Conservation (phyloP, 2,888 invertebrate species). For the Cataglyphis livida region DNA sequence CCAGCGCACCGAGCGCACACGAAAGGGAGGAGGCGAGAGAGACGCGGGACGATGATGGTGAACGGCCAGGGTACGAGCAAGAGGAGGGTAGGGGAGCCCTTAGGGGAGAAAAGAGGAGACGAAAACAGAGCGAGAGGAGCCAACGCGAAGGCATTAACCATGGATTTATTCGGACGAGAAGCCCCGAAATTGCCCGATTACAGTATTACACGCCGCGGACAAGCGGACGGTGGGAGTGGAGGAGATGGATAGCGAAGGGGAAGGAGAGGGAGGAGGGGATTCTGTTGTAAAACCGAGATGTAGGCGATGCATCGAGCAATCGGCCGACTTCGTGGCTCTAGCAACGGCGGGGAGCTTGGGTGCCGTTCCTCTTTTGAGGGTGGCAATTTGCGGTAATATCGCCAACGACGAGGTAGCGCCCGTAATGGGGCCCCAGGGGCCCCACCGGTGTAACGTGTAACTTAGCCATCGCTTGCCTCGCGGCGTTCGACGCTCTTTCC, state of each 20-base stretch:
- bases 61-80: constrained; percentile 33
- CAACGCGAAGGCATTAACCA: constrained; percentile 79
- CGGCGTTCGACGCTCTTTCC: constrained; percentile 63
- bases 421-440: constrained; percentile 77
- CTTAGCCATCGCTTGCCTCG: constrained; percentile 67
- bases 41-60: constrained; percentile 51
- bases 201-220: constrained; percentile 81
- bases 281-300: constrained; percentile 79
- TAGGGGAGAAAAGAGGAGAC: constrained; percentile 56
- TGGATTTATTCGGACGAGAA: constrained; percentile 83
- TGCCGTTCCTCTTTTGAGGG: constrained; percentile 83
- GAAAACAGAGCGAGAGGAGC: constrained; percentile 60
- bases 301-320: constrained; percentile 79
- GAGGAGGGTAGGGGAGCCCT: constrained; percentile 54
- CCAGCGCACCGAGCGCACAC: constrained; percentile 69
- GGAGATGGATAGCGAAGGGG: not conserved
- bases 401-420: constrained; percentile 84
- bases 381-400: constrained; percentile 86
- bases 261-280: constrained; percentile 48
- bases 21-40: constrained; percentile 57
- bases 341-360: constrained; percentile 64
- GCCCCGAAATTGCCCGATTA: constrained; percentile 84
- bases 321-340: constrained; percentile 68
- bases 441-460: constrained; percentile 76
- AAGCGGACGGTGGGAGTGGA: constrained; percentile 41